Evolutionary conservation across 2,888 invertebrate genomes (phyloP), one percentile per base, ranked within the genome.

Genomic region (Boloria selene): DNA sequence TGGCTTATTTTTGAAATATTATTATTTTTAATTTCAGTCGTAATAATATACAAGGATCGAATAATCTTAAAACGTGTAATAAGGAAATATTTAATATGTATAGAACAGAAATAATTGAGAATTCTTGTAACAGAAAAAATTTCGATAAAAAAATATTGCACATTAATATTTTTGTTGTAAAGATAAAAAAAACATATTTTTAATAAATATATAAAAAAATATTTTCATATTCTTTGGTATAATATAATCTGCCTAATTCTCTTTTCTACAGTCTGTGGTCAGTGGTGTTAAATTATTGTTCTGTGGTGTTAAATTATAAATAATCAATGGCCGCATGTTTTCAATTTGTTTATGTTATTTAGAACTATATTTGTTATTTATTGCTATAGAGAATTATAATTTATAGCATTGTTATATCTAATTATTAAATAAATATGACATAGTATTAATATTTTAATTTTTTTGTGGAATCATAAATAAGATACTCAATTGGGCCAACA

Each of bases 291-390:
- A n/a, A n/a, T n/a, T n/a, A n/a, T n/a, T n/a, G n/a, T n/a, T n/a
- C n/a, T n/a, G n/a, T n/a, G n/a, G n/a, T n/a, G n/a, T n/a, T n/a
- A n/a, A n/a, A n/a, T n/a, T n/a, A n/a, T n/a, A n/a, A n/a, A 54
- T 49, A 55, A 53, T 50, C n/a, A 79, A 81, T 82, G 81, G 80
- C 83, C 84, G 84, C 84, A 82, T 84, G 82, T 79, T 78, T 81
- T 64, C 61, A 64, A 61, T 79, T 83, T 85, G 84, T 84, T 85
- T 85, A 85, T 79, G 74, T 84, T 81, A 79, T 50, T 50, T 10
- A 45, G 10, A 38, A 38, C 10, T 10, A 1, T 38, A 50, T 22
- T 26, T 45, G 53, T 26, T 2, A 42, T 3, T 26, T 18, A 22
- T 22, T 22, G 22, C 3, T 22, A 3, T 22, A 22, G 22, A 2